phyloP scores from a whole-genome alignment of 2,888 invertebrate species.

The Melanotus villosus region DNA sequence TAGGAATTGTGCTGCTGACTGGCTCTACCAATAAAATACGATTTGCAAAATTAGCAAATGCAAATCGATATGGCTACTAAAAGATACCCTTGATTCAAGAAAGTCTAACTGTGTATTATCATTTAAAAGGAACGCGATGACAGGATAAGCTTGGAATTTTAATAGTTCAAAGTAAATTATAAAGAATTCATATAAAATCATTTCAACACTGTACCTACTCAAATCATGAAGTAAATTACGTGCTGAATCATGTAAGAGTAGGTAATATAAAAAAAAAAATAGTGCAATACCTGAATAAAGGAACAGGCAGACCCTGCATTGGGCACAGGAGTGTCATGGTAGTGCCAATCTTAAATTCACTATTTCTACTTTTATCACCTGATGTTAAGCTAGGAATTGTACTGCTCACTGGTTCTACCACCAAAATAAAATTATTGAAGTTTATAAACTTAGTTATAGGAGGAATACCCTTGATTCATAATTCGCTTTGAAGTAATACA shows the following conservation, averaged over 20 bases:
- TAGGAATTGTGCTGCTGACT: constrained; percentile 71
- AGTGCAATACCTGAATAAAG: constrained; percentile 70
- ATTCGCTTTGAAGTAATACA: neutral
- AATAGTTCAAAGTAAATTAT: no score
- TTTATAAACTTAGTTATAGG: no score
- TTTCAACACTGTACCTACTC: no score
- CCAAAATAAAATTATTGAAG: no score
- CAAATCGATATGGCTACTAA: neutral
- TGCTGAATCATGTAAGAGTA: no score
- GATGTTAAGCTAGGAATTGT: constrained; percentile 69
- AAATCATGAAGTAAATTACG: no score
- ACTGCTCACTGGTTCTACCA: constrained; percentile 71
- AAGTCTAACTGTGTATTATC: neutral
- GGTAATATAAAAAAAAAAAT: no score
- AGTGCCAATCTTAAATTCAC: constrained; percentile 55
- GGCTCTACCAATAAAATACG: constrained; percentile 66
- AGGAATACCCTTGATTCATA: constrained; percentile 22
- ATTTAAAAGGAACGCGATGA: no score
- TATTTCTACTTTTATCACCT: constrained; percentile 57
- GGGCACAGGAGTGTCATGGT: constrained; percentile 78
- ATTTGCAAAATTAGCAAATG: neutral
- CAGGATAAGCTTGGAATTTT: no score
- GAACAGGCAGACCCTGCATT: constrained; percentile 79
- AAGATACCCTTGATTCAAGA: constrained; percentile 17
- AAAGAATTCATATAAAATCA: no score